Conservation (phyloP, 2,888 invertebrate species). For the Pachymerium ferrugineum region DNA sequence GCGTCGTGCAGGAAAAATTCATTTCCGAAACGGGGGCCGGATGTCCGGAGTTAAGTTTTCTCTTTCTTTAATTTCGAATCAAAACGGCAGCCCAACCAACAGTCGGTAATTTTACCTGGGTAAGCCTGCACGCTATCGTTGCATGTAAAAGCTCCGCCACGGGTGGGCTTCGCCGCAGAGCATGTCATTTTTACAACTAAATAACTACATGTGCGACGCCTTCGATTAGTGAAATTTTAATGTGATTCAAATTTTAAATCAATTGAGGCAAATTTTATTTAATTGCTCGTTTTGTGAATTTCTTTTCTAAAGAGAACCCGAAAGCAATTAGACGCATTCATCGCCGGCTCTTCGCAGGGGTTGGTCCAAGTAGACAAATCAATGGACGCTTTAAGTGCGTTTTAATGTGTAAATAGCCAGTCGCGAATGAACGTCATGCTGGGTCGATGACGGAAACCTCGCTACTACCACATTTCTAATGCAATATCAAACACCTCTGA, state of each 20-base stretch:
- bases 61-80: neutral
- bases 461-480: neutral
- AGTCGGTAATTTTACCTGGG: neutral
- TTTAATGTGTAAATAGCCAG: neutral
- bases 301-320: neutral
- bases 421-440: neutral
- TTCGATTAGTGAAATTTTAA: too few species aligned
- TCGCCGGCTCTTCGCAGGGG: neutral
- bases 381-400: neutral
- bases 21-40: neutral
- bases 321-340: neutral
- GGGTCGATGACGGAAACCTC: neutral
- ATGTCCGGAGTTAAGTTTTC: neutral
- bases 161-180: neutral
- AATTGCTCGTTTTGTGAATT: neutral
- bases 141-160: neutral
- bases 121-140: neutral
- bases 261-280: too few species aligned
- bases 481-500: neutral
- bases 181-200: neutral
- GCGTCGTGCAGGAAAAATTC: neutral
- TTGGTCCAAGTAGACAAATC: neutral
- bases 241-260: too few species aligned
- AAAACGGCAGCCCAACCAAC: neutral
- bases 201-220: neutral